phyloP scores from a whole-genome alignment of 2,797 vertebrate species.

The Phrynocephalus vlangalii region DNA sequence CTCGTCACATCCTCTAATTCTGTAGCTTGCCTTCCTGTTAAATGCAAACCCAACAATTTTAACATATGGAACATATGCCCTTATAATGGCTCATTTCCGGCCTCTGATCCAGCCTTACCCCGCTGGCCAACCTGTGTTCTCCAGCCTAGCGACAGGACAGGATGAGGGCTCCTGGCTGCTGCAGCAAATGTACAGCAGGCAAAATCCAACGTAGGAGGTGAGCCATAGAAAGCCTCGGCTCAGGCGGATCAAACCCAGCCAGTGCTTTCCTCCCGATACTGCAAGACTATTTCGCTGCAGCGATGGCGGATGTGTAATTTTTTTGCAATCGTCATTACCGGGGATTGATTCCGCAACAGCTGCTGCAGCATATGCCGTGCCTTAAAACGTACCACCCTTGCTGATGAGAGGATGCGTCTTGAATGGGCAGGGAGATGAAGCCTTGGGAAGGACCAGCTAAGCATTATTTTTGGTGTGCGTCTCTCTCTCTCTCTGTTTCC shows the following conservation, averaged over 20 bases:
- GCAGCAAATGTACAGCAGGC: too few relatives aligned
- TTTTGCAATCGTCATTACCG: slow-evolving; percentile 37
- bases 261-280: background rate
- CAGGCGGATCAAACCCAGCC: background rate
- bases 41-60: too few relatives aligned
- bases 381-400: slow-evolving; percentile 44
- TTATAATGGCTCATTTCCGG: too few relatives aligned
- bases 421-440: slow-evolving; percentile 34
- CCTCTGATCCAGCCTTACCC: too few relatives aligned
- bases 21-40: too few relatives aligned
- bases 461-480: too few relatives aligned
- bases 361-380: slow-evolving; percentile 68
- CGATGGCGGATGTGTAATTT: slow-evolving; percentile 58
- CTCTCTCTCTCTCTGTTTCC: background rate
- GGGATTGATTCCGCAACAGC: slow-evolving; percentile 69
- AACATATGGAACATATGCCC: too few relatives aligned
- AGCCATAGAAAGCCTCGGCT: background rate
- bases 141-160: too few relatives aligned
- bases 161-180: too few relatives aligned
- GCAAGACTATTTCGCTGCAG: slow-evolving; percentile 2
- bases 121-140: too few relatives aligned
- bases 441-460: slow-evolving; percentile 36
- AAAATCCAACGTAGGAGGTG: background rate
- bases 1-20: too few relatives aligned
- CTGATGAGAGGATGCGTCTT: slow-evolving; percentile 51